Base-by-base conservation (phyloP, 2,888 invertebrate genomes). In the Epirrhoe tristata region DNA sequence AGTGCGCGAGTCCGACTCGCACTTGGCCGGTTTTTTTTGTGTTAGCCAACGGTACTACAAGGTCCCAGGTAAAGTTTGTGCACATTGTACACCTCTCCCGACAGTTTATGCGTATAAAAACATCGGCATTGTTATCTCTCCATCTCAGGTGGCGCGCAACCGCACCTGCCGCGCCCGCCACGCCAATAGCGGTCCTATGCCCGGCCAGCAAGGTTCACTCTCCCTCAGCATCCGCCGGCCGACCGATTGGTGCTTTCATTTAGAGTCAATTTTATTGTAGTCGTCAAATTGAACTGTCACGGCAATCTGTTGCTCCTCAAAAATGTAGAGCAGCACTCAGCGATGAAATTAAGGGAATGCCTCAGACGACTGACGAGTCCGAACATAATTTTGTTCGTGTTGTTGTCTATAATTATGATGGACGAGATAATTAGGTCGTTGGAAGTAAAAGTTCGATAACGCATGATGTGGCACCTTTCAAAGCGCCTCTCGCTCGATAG, bases 111-210 rank as follows among this genome's bases (percentile, higher is more conserved):
- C 39, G 12, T 10, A 43, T 4, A 55, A 55, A 55, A 24, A 46
- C 46, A 46, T 57, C 31, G 57, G 16, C 46, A 24, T 57, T 57
- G 57, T 57, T 57, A 57, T 57, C 57, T 57, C 5, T 14, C 46
- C 57, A 48, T 57, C 46, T 36, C 57, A 39, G 56, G 43, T 56
- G 54, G 54, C 54, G 14, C 36, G 14, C 36, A 39, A 4, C 24
- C 55, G 43, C 55, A 56, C 55, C 54, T 55, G 54, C 54, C 54
- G 32, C 54, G 32, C 12, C 10, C 53, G 39, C 39, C 12, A 12
- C 39, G 39, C 39, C 12, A 43, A 5, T 43, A 12, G 39, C 39
- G 12, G 4, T 12, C 5, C 39, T 43, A 12, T 43, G 39, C 39
- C 39, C 12, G 4, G 1, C 12, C 12, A 10, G 12, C 39, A 43